phyloP scores from a whole-genome alignment of 2,888 invertebrate species.

The Alentia gelatinosa region DNA sequence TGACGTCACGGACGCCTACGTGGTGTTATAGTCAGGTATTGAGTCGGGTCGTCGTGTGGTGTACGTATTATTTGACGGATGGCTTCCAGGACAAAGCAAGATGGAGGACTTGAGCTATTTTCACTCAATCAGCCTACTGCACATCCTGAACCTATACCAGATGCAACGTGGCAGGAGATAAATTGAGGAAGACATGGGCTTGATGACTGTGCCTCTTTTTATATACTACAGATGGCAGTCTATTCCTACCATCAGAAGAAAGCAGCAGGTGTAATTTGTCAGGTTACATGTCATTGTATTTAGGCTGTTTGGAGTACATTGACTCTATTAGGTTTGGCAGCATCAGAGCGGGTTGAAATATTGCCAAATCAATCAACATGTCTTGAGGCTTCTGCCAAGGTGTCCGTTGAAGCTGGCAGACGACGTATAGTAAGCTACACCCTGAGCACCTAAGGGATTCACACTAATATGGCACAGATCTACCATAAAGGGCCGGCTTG shows the following conservation, averaged over 20 bases:
- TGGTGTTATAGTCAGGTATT: neutral
- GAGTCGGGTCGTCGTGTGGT: neutral
- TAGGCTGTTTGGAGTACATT: too few relatives aligned
- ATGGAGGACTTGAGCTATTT: neutral
- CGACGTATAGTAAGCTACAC: too few relatives aligned
- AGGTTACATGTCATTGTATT: too few relatives aligned
- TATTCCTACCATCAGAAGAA: too few relatives aligned
- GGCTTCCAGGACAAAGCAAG: neutral
- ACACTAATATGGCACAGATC: too few relatives aligned
- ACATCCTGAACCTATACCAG: neutral
- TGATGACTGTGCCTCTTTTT: too few relatives aligned
- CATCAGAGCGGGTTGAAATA: neutral
- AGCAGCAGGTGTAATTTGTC: too few relatives aligned
- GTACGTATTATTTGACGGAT: too few relatives aligned
- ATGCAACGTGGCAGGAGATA: neutral
- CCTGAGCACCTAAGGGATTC: too few relatives aligned
- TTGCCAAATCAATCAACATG: constrained; percentile 6
- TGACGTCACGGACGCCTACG: neutral
- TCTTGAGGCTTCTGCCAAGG: neutral
- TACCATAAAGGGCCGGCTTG: too few relatives aligned
- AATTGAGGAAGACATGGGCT: neutral
- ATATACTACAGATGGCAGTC: too few relatives aligned
- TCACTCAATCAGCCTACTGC: neutral
- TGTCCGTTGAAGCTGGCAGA: neutral
- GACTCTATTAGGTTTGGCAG: neutral